Conservation (phyloP, 2,888 invertebrate genomes). For the Thereva nobilitata region DNA sequence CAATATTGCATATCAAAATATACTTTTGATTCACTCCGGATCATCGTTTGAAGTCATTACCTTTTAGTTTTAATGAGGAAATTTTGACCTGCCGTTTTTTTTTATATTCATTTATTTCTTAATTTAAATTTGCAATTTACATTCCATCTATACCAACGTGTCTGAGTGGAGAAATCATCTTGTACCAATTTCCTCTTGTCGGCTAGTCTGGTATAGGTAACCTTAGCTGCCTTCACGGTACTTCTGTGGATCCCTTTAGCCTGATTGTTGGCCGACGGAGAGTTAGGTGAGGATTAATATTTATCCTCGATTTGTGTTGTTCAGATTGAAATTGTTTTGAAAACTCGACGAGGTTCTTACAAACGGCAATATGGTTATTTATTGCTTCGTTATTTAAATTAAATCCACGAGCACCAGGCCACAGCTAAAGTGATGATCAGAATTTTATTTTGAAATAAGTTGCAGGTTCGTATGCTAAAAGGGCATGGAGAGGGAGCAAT, state of each 20-base stretch:
- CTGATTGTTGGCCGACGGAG: conserved; percentile 28
- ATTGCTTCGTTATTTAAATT: conserved; percentile 40
- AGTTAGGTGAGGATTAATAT: conserved; percentile 31
- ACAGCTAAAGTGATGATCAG: conserved; percentile 11
- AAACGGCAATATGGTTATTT: conserved; percentile 38
- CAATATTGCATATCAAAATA: no score
- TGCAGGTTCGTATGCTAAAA: background rate
- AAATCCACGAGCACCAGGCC: conserved; percentile 26
- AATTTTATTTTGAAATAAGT: background rate
- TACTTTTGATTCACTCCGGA: background rate
- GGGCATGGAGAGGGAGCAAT: conserved; percentile 29
- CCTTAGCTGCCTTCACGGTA: background rate
- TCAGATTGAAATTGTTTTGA: conserved; percentile 34
- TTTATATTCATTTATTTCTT: conserved; percentile 24
- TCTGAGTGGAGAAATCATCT: conserved; percentile 19
- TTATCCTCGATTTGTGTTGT: conserved; percentile 27
- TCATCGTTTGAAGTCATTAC: background rate
- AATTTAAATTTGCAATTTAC: conserved; percentile 31
- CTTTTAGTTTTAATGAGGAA: conserved; percentile 2
- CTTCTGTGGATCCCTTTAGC: conserved; percentile 22
- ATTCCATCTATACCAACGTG: conserved; percentile 18
- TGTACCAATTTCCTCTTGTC: conserved; percentile 33
- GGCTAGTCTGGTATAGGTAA: conserved; percentile 11
- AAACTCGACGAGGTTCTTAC: conserved; percentile 27
- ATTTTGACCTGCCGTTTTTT: conserved; percentile 1